A percentile compares a stretch with the other conserved stretches of the same genome.
phyloP scores from a whole-genome alignment of 2,888 invertebrate species.

The Callyntrura sp. region DNA sequence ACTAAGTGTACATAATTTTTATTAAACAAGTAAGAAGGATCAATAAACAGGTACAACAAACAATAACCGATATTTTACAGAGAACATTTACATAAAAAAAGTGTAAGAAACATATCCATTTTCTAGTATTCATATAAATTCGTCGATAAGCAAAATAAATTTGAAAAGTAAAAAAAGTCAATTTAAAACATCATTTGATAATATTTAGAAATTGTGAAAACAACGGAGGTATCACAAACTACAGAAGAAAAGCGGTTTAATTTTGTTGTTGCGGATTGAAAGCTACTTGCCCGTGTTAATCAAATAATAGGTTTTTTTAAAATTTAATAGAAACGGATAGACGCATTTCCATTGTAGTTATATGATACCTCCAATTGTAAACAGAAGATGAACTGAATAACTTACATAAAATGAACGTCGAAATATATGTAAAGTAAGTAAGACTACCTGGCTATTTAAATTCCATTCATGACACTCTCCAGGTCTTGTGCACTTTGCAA shows the following conservation, averaged over 20 bases:
- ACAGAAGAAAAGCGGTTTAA: too few species aligned
- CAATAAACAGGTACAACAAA: conserved; percentile 36
- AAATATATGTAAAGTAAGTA: not conserved
- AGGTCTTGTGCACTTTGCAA: too few species aligned
- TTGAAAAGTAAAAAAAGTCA: too few species aligned
- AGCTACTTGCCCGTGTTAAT: too few species aligned
- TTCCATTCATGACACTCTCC: not conserved
- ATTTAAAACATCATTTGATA: too few species aligned
- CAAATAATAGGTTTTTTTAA: too few species aligned
- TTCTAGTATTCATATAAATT: not conserved
- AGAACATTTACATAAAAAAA: not conserved
- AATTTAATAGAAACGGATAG: too few species aligned
- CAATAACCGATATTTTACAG: not conserved
- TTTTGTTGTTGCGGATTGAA: too few species aligned
- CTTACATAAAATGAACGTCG: not conserved
- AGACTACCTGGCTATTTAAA: not conserved
- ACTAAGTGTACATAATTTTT: not conserved
- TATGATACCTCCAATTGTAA: not conserved
- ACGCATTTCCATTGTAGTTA: not conserved
- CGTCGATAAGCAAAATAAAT: not conserved
- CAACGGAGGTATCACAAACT: too few species aligned
- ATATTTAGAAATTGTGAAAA: too few species aligned
- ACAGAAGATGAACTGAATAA: not conserved
- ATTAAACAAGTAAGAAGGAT: not conserved
- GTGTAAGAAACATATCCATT: not conserved